phyloP scores from a whole-genome alignment of 2,888 invertebrate genomes.

The Pogonocherus hispidulus region DNA sequence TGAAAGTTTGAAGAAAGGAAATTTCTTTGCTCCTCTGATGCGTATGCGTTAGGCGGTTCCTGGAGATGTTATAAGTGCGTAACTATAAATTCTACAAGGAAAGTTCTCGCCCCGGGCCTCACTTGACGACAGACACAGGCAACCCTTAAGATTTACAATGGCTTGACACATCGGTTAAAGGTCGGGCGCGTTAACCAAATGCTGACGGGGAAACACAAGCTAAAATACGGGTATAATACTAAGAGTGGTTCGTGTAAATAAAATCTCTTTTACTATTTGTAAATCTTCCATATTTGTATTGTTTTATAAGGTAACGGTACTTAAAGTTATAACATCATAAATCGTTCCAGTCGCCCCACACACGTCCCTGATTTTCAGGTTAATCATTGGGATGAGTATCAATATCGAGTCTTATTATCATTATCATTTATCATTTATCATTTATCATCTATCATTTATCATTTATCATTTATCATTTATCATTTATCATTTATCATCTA shows the following conservation, averaged over 20 bases:
- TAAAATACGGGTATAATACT: constrained; percentile 7
- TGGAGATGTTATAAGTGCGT: constrained; percentile 40
- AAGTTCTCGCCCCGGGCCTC: constrained; percentile 37
- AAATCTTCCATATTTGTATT: not conserved
- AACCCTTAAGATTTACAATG: constrained; percentile 42
- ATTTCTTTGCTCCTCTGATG: constrained; percentile 12
- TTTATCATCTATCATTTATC: too few species aligned
- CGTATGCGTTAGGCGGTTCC: constrained; percentile 24
- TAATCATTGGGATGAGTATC: too few species aligned
- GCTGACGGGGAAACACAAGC: constrained; percentile 13
- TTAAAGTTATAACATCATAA: too few species aligned
- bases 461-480: too few species aligned
- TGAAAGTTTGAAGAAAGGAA: constrained; percentile 25
- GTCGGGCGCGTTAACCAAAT: constrained; percentile 25
- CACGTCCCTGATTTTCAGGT: too few species aligned
- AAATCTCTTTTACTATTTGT: not conserved
- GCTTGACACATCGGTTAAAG: constrained; percentile 29
- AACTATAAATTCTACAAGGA: constrained; percentile 43
- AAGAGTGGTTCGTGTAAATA: constrained; percentile 2
- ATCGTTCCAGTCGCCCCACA: too few species aligned
- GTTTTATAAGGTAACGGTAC: too few species aligned
- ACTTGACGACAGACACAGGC: constrained; percentile 43
- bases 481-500: too few species aligned
- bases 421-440: too few species aligned
- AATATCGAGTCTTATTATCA: too few species aligned